Evolutionary conservation across 2,888 invertebrate species (phyloP).

Genomic region (Zygothrica quintamaculata): DNA sequence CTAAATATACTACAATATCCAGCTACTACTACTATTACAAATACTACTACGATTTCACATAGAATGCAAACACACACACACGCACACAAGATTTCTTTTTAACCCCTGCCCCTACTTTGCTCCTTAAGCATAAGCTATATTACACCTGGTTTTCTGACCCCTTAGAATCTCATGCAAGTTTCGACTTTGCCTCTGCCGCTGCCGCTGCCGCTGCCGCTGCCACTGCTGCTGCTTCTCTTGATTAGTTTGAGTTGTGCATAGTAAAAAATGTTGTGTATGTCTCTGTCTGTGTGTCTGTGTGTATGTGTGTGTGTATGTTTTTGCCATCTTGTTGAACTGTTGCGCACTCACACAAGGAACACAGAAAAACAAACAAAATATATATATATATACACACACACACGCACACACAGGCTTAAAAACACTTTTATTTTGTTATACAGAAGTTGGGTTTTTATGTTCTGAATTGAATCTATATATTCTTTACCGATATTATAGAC

Average conservation of each 20-base stretch:
- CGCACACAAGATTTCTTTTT: not conserved
- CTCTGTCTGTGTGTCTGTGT: no score
- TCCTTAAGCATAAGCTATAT: no score
- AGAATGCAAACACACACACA: not conserved
- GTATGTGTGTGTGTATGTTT: no score
- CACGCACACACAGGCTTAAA: slow-evolving; percentile 3
- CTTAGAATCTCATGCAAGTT: slow-evolving; percentile 50
- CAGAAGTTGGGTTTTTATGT: slow-evolving; percentile 8
- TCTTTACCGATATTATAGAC: slow-evolving; percentile 8
- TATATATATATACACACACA: not conserved
- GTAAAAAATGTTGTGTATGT: slow-evolving; percentile 32
- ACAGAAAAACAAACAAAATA: slow-evolving; percentile 1
- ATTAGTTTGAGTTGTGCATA: slow-evolving; percentile 59
- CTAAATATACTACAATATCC: no score
- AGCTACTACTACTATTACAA: no score
- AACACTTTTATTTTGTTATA: slow-evolving; percentile 22
- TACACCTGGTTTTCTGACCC: slow-evolving; percentile 22
- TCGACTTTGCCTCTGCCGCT: slow-evolving; percentile 23
- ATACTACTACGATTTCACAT: no score
- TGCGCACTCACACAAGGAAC: slow-evolving; percentile 21
- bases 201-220: slow-evolving; percentile 1
- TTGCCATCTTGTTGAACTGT: slow-evolving; percentile 59
- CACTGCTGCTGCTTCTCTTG: slow-evolving; percentile 36
- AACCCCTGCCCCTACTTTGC: not conserved
- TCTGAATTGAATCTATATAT: no score